Conservation (phyloP, 2,888 invertebrate genomes). For the Sericinus montela region DNA sequence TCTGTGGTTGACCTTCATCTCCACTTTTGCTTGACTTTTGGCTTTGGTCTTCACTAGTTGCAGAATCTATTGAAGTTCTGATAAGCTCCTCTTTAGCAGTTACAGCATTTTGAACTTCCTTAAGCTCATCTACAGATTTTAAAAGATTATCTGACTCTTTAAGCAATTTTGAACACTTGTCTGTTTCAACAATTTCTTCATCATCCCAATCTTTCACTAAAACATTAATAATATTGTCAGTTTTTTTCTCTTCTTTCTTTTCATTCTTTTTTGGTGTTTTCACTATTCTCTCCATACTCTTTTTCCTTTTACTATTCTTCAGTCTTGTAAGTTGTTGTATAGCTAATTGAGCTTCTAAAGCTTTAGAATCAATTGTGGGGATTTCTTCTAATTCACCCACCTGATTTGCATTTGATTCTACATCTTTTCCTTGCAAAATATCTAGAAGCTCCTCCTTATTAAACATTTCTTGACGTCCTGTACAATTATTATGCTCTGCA, state of each 20-base stretch:
- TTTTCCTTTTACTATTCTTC: constrained; percentile 30
- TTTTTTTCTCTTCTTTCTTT: constrained; percentile 25
- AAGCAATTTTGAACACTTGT: constrained; percentile 28
- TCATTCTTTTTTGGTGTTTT: constrained; percentile 25
- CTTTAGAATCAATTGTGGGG: constrained; percentile 28
- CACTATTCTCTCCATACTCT: constrained; percentile 10
- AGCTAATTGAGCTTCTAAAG: constrained; percentile 54
- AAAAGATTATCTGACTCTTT: constrained; percentile 32
- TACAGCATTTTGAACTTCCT: constrained; percentile 30
- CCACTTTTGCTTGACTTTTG: constrained; percentile 39
- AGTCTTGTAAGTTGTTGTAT: constrained; percentile 58
- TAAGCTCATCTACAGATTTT: constrained; percentile 29
- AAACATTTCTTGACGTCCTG: constrained; percentile 57
- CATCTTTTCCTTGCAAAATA: constrained; percentile 67
- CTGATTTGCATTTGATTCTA: constrained; percentile 32
- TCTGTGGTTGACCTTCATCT: constrained; percentile 55
- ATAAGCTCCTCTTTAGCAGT: constrained; percentile 33
- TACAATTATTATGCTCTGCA: constrained; percentile 59
- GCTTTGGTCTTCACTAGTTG: constrained; percentile 38
- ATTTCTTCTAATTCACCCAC: constrained; percentile 25
- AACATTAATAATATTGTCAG: constrained; percentile 64
- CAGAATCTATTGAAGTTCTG: constrained; percentile 39
- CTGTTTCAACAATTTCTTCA: constrained; percentile 51
- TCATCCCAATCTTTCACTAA: constrained; percentile 77
- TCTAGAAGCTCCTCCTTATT: constrained; percentile 70